phyloP scores from a whole-genome alignment of 2,888 invertebrate species.

The Plebejus melissa region DNA sequence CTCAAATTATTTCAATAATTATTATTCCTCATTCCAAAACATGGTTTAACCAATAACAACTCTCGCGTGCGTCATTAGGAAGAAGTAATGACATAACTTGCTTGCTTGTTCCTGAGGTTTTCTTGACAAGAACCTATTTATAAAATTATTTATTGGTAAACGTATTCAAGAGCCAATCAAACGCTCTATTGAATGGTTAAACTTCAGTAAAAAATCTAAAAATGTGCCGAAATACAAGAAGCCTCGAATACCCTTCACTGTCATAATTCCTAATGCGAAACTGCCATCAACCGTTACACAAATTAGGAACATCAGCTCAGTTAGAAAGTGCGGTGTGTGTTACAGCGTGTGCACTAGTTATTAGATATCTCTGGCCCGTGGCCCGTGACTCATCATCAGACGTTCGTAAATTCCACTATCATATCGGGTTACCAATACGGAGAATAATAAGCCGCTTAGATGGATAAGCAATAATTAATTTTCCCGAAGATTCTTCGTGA shows the following conservation, averaged over 20 bases:
- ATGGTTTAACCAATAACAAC: not conserved
- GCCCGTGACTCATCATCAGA: constrained; percentile 5
- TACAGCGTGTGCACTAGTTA: constrained; percentile 6
- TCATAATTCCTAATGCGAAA: not conserved
- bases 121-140: not conserved
- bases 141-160: too few species aligned
- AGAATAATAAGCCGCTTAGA: not conserved
- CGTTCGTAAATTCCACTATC: constrained; percentile 1
- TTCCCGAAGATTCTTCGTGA: not conserved
- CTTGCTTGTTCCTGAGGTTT: not conserved
- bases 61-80: not conserved
- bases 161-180: not conserved
- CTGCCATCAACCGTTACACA: constrained; percentile 1
- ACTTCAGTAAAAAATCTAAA: not conserved
- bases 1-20: too few species aligned
- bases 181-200: not conserved
- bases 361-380: not conserved
- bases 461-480: not conserved
- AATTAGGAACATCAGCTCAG: constrained; percentile 9
- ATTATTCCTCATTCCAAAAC: not conserved
- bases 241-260: not conserved
- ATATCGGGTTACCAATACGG: not conserved
- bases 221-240: not conserved
- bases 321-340: constrained; percentile 4
- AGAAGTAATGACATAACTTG: not conserved